Percentiles rank a stretch among this genome's conserved stretches.
phyloP scores from a whole-genome alignment of 2,888 invertebrate species.

The Drosophila mulleri region DNA sequence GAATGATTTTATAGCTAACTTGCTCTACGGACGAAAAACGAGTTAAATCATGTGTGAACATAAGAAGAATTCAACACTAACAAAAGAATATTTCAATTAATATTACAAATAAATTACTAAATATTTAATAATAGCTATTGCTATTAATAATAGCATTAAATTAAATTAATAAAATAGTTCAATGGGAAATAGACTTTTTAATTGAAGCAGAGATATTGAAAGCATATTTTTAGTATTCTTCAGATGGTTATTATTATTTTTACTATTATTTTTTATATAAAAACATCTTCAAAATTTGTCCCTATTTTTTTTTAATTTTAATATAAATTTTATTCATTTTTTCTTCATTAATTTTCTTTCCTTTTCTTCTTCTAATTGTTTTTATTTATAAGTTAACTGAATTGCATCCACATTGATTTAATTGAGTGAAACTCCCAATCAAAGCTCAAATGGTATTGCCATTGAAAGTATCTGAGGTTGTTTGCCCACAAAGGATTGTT shows the following conservation, averaged over 20 bases:
- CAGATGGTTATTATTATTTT: no score
- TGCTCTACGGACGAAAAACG: not conserved
- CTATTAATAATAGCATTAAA: no score
- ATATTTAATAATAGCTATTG: no score
- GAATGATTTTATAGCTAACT: not conserved
- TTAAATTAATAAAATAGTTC: no score
- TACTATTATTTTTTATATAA: not conserved
- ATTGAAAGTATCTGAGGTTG: not conserved
- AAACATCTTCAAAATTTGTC: no score
- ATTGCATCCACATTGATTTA: not conserved
- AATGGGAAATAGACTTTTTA: no score
- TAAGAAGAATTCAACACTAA: not conserved
- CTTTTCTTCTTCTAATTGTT: no score
- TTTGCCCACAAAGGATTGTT: not conserved
- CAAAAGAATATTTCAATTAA: not conserved
- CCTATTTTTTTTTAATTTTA: no score
- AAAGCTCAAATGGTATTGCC: not conserved
- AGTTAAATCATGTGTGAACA: not conserved
- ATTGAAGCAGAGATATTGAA: not conserved
- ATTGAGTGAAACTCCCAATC: not conserved
- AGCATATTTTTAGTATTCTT: not conserved
- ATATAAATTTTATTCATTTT: no score
- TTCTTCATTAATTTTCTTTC: no score
- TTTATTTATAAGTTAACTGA: no score
- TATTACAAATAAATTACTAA: not conserved